These are phyloP conservation scores for Rhogogaster chlorosoma DNA, from an alignment of 2,888 invertebrate species.

Conservation along the genomic window DNA sequence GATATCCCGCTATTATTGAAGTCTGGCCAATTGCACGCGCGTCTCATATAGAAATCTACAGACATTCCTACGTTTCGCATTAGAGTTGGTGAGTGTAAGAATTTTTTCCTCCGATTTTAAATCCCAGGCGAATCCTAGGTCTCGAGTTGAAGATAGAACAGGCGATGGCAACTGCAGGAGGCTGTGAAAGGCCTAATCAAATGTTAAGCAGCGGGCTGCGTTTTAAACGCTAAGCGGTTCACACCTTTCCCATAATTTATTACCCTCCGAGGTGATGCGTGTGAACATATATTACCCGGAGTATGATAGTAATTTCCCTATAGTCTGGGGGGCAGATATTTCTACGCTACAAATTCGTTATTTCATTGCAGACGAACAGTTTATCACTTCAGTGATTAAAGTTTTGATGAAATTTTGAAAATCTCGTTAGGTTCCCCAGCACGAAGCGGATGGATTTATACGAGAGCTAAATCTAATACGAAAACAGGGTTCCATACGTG, in stretches of 20 bases:
- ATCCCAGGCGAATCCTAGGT: background rate
- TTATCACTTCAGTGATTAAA: slow-evolving; percentile 41
- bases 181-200: slow-evolving; percentile 48
- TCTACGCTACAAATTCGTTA: slow-evolving; percentile 21
- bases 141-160: background rate
- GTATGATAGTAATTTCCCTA: slow-evolving; percentile 19
- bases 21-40: slow-evolving; percentile 5
- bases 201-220: slow-evolving; percentile 45
- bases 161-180: slow-evolving; percentile 25
- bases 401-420: slow-evolving; percentile 20
- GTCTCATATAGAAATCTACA: background rate
- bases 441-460: slow-evolving; percentile 27
- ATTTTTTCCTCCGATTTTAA: background rate
- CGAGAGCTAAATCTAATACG: background rate
- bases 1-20: slow-evolving; percentile 22
- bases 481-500: background rate
- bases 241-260: slow-evolving; percentile 48
- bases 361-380: background rate
- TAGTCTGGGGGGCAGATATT: background rate
- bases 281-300: slow-evolving; percentile 10
- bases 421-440: slow-evolving; percentile 31
- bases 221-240: slow-evolving; percentile 42
- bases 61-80: background rate
- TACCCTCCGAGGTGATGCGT: slow-evolving; percentile 31
- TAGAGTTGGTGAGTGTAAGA: background rate